Conservation (phyloP, 2,888 invertebrate genomes). For the Octonoba sinensis region DNA sequence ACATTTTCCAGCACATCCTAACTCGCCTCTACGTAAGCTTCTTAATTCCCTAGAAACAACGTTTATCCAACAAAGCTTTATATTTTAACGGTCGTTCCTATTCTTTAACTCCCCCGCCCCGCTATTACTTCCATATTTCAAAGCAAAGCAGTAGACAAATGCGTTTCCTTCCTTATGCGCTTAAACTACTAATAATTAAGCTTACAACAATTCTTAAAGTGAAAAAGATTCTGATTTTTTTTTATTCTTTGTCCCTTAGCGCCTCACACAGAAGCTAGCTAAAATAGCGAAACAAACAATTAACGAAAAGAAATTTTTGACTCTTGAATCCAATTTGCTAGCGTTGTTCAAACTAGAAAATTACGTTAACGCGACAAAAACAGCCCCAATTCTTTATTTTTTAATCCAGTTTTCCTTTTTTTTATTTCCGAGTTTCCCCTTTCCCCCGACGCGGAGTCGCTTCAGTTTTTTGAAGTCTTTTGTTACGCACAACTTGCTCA, state of each 20-base stretch:
- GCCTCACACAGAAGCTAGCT: conserved; percentile 27
- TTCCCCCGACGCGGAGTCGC: conserved; percentile 13
- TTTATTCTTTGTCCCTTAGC: conserved; percentile 10
- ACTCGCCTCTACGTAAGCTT: not conserved
- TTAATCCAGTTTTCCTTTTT: conserved; percentile 14
- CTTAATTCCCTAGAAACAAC: conserved; percentile 10
- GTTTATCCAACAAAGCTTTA: conserved; percentile 6
- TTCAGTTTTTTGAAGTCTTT: conserved; percentile 43
- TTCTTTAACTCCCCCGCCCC: not conserved
- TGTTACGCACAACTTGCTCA: conserved; percentile 41
- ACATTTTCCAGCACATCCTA: too few species aligned
- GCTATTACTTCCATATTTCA: conserved; percentile 19
- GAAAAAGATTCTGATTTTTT: conserved; percentile 36
- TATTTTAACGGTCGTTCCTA: conserved; percentile 27
- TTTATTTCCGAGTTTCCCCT: not conserved
- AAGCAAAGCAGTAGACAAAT: conserved; percentile 37
- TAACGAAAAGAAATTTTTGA: conserved; percentile 59
- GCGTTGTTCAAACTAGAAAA: conserved; percentile 59
- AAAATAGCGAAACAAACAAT: conserved; percentile 58
- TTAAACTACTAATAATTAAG: conserved; percentile 59
- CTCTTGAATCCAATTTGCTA: conserved; percentile 56
- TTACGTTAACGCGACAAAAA: conserved; percentile 59
- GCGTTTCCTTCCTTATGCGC: conserved; percentile 27
- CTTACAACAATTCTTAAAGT: conserved; percentile 52
- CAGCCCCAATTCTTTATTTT: conserved; percentile 24